Percentiles rank a stretch among this genome's conserved stretches.
Evolutionary conservation across 2,888 invertebrate species (phyloP).

Genomic region (Papilio elwesi): DNA sequence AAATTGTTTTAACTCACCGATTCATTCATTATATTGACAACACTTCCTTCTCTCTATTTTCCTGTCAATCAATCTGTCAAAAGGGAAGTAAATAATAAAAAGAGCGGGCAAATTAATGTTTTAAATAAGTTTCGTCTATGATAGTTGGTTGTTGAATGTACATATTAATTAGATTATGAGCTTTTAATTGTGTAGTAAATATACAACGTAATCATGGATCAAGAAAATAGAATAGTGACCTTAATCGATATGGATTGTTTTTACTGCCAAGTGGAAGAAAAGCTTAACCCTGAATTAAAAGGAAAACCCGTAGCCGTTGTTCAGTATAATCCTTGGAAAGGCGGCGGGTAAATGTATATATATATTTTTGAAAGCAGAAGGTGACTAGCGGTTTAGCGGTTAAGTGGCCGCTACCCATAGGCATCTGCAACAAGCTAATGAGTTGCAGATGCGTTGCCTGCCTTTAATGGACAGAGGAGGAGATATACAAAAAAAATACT

Average conservation of each 20-base stretch:
- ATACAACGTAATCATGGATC: constrained; percentile 63
- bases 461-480: too few species aligned
- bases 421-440: too few species aligned
- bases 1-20: too few species aligned
- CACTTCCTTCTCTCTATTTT: too few species aligned
- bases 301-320: constrained; percentile 98
- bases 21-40: too few species aligned
- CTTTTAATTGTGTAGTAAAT: neutral
- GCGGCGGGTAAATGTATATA: constrained; percentile 94
- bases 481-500: too few species aligned
- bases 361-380: neutral
- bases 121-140: neutral
- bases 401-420: too few species aligned
- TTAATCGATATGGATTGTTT: constrained; percentile 99
- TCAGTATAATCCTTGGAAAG: constrained; percentile 96
- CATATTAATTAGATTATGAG: neutral
- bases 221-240: constrained; percentile 88
- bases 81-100: neutral
- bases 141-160: neutral
- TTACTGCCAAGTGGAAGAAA: constrained; percentile 99
- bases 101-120: neutral
- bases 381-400: too few species aligned
- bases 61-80: neutral
- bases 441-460: too few species aligned
- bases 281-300: constrained; percentile 90